Conservation (phyloP, 1,140 invertebrate species). For the Magallana ariakensis region DNA sequence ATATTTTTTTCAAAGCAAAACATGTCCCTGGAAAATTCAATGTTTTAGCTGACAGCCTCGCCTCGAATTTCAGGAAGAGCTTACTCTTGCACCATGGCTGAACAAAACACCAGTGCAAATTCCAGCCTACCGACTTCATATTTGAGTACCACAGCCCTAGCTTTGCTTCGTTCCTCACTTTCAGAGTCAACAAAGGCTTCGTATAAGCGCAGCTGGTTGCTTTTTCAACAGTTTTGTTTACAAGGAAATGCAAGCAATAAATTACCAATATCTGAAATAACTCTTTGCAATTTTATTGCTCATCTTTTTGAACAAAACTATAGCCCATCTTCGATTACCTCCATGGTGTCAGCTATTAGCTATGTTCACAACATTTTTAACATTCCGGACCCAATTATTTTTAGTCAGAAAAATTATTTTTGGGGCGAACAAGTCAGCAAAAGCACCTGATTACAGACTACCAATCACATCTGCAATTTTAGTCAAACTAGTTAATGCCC, state of each 20-base stretch:
- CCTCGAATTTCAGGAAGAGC: slow-evolving; percentile 41
- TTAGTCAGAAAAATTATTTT: slow-evolving; percentile 40
- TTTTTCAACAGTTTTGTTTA: not conserved
- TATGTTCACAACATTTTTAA: slow-evolving; percentile 45
- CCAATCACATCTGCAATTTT: slow-evolving; percentile 26
- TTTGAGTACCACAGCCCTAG: not conserved
- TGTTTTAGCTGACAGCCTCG: slow-evolving; percentile 42
- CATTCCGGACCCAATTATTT: slow-evolving; percentile 28
- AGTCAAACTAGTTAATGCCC: not conserved
- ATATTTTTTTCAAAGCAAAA: too few species aligned
- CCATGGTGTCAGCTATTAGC: slow-evolving; percentile 40
- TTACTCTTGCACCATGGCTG: slow-evolving; percentile 13
- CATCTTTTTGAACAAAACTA: too few species aligned
- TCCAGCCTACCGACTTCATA: slow-evolving; percentile 12
- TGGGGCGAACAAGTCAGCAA: not conserved
- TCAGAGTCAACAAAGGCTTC: not conserved
- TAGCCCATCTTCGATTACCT: too few species aligned
- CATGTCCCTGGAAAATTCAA: slow-evolving; percentile 39
- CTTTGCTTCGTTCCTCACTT: not conserved
- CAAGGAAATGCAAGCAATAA: too few species aligned
- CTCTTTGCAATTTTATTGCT: too few species aligned
- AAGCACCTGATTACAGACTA: too few species aligned
- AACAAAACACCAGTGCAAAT: slow-evolving; percentile 15
- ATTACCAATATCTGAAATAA: too few species aligned
- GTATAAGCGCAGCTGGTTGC: slow-evolving; percentile 28